Conservation (phyloP, 1,140 invertebrate genomes). For the Callitettix versicolor region DNA sequence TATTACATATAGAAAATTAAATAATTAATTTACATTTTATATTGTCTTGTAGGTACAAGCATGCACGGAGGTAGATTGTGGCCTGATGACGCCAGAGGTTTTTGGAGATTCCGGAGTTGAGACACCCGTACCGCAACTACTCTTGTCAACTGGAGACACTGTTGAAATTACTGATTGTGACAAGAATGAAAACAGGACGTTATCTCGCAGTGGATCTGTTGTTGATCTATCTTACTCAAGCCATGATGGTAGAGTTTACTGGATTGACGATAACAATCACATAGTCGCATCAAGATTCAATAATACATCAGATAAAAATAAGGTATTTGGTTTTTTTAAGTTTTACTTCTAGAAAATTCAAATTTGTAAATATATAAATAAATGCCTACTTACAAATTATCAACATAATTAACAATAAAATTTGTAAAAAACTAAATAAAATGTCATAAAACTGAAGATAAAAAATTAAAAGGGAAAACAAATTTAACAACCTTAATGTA, state of each 20-base stretch:
- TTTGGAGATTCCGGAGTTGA: slow-evolving; percentile 50
- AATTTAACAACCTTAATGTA: no score
- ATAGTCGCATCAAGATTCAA: slow-evolving; percentile 52
- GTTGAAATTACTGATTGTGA: slow-evolving; percentile 66
- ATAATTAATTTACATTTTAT: background rate
- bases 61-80: slow-evolving; percentile 60
- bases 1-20: no score
- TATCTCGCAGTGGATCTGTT: slow-evolving; percentile 40
- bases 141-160: slow-evolving; percentile 59
- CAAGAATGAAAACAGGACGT: slow-evolving; percentile 32
- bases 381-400: no score
- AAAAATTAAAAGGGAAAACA: no score
- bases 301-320: slow-evolving; percentile 40
- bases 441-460: no score
- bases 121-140: slow-evolving; percentile 62
- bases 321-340: slow-evolving; percentile 30
- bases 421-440: no score
- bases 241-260: slow-evolving; percentile 50
- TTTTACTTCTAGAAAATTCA: background rate
- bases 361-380: background rate
- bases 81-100: slow-evolving; percentile 50
- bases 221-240: slow-evolving; percentile 46
- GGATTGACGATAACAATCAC: slow-evolving; percentile 73
- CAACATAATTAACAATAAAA: no score
- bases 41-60: slow-evolving; percentile 54